Percentiles rank a stretch among this genome's conserved stretches.
These are phyloP conservation scores for Tragelaphus scriptus DNA, from an alignment of 2,113 vertebrate species.

Conservation along the genomic window DNA sequence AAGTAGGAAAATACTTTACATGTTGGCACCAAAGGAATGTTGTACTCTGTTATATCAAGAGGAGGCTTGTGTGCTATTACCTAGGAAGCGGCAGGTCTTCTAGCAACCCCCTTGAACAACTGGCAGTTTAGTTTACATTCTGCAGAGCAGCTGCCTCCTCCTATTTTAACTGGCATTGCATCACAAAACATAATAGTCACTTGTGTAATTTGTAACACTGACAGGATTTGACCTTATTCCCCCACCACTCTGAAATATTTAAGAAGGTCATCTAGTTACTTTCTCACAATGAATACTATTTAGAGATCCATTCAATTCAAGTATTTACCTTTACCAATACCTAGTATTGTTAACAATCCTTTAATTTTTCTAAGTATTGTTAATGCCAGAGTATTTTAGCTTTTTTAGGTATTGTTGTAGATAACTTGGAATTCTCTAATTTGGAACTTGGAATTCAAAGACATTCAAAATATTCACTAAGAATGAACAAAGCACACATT, in stretches of 20 bases:
- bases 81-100: slow-evolving; percentile 13
- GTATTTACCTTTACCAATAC: background rate
- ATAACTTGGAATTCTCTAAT: background rate
- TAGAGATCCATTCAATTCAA: background rate
- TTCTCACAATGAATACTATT: background rate
- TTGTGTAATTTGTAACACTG: slow-evolving; percentile 15
- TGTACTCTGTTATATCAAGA: background rate
- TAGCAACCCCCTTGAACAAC: slow-evolving; percentile 9
- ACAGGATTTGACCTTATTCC: background rate
- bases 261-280: background rate
- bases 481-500: background rate
- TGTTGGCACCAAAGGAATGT: background rate
- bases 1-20: background rate
- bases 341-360: background rate
- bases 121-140: background rate
- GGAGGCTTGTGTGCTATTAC: background rate
- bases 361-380: background rate
- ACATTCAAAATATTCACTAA: background rate
- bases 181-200: background rate
- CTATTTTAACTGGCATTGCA: background rate
- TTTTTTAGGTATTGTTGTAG: background rate
- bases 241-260: background rate
- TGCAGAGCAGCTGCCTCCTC: background rate
- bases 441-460: background rate
- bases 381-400: background rate